phyloP scores from a whole-genome alignment of 2,888 invertebrate species.

The Drosophila anomalata region DNA sequence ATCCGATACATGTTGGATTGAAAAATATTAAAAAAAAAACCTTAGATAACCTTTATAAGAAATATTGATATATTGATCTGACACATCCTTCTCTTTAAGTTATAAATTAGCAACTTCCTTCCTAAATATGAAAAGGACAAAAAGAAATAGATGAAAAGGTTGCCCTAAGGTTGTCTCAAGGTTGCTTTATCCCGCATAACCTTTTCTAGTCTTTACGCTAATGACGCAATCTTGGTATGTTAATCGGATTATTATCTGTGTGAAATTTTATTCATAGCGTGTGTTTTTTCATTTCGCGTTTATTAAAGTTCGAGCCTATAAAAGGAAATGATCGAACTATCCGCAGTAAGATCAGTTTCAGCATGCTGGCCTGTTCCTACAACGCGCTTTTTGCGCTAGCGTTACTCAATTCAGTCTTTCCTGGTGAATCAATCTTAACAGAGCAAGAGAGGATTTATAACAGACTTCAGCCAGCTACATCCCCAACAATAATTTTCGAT shows the following conservation, averaged over 20 bases:
- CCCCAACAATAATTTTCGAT: too few species aligned
- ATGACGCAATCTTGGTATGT: constrained; percentile 2
- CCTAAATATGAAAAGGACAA: background rate
- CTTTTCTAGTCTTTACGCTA: background rate
- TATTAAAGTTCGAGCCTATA: background rate
- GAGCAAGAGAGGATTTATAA: too few species aligned
- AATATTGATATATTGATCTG: too few species aligned
- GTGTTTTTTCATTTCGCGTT: constrained; percentile 1
- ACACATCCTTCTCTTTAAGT: too few species aligned
- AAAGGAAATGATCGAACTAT: background rate
- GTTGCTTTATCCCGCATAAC: background rate
- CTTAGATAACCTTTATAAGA: too few species aligned
- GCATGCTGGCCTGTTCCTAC: background rate
- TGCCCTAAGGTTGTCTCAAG: constrained; percentile 8
- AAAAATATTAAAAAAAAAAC: too few species aligned
- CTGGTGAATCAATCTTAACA: background rate
- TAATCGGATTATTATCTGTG: background rate
- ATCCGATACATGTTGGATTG: too few species aligned
- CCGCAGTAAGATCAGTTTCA: background rate
- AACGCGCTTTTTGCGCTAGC: background rate
- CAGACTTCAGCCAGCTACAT: too few species aligned
- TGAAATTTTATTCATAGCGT: background rate
- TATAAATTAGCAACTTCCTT: too few species aligned
- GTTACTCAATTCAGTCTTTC: background rate
- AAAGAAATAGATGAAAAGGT: background rate